Evolutionary conservation across 2,113 vertebrate genomes (phyloP), one percentile per base, ranked within the genome.

Genomic region (Siniperca knerii): DNA sequence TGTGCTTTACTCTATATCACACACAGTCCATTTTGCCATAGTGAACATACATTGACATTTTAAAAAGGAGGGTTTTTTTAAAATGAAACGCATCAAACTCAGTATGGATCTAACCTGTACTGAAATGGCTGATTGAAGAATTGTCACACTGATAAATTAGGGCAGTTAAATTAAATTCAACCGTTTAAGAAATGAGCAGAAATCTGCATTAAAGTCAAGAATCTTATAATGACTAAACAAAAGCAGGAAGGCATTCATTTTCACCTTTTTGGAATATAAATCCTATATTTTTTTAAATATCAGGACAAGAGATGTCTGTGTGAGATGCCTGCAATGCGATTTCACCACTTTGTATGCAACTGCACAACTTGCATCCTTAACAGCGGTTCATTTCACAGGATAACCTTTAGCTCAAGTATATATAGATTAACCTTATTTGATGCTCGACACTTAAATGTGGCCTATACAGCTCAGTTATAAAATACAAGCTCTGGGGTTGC

Each of bases 21-120:
- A 65, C 48, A 23, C 64, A 55, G 48, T 25, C 69, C 29, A 46
- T 66, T 77, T 40, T 65, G 37, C 42, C 68, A 65, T 18, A 54
- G 48, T 46, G 72, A 81, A 61, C 66, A 66, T 48, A 15, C 50
- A 20, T 13, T 85, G 85, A 89, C 88, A 90, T 91, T 92, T 48
- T 86, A 21, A 42, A 75, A 68, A 71, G n/a, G 20, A 55, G 52
- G 69, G 57, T 29, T 57, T 80, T 62, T 35, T 48, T 62, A 75
- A 82, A 75, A 82, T 82, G 69, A 89, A 75, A 85, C 10, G 13
- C 55, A 70, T 21, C 20, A 4, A 29, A 65, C 78, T 79, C 6
- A 7, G 16, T 77, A 52, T 76, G 60, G 44, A 86, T 81, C 54
- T 58, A 77, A 90, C 67, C 77, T 82, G 46, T 52, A 71, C 69